A percentile compares a stretch with the other conserved stretches of the same genome.
Evolutionary conservation across 2,113 vertebrate species (phyloP).

Genomic region (Megaleporinus macrocephalus): DNA sequence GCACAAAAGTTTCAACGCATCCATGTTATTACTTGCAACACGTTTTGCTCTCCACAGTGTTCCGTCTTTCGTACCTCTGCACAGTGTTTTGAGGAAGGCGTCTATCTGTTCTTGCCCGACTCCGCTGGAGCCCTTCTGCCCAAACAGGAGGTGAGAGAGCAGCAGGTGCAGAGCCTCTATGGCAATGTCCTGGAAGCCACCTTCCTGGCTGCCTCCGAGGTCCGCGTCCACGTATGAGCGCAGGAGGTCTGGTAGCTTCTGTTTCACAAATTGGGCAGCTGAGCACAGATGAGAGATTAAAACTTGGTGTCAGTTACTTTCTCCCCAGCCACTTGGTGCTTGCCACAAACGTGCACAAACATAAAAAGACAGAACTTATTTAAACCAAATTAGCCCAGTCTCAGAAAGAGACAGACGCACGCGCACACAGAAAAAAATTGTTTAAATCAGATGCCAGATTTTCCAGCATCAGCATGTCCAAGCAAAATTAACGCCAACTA

Average conservation of each 20-base stretch:
- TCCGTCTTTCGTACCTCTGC: conserved; percentile 86
- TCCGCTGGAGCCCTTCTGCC: conserved; percentile 98
- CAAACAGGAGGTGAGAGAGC: conserved; percentile 99
- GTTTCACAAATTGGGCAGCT: conserved; percentile 97
- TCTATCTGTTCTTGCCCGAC: conserved; percentile 99
- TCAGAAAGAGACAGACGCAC: too few species aligned
- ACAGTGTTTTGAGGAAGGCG: conserved; percentile 97
- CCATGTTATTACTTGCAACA: too few species aligned
- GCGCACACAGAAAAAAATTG: too few species aligned
- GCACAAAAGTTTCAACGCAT: too few species aligned
- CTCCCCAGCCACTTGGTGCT: background rate
- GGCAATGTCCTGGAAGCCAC: conserved; percentile 99
- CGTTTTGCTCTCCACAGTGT: too few species aligned
- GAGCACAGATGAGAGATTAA: background rate
- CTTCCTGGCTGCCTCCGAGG: conserved; percentile 98
- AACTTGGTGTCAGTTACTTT: background rate
- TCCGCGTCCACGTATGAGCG: conserved; percentile 99
- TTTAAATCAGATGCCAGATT: too few species aligned
- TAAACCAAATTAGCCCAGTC: too few species aligned
- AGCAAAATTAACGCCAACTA: too few species aligned
- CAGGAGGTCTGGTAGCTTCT: conserved; percentile 98
- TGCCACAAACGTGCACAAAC: background rate
- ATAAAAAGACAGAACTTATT: background rate
- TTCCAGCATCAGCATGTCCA: too few species aligned
- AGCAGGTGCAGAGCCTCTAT: conserved; percentile 99